Evolutionary conservation across 2,888 invertebrate species (phyloP).

Genomic region (Drosophila mercatorum): DNA sequence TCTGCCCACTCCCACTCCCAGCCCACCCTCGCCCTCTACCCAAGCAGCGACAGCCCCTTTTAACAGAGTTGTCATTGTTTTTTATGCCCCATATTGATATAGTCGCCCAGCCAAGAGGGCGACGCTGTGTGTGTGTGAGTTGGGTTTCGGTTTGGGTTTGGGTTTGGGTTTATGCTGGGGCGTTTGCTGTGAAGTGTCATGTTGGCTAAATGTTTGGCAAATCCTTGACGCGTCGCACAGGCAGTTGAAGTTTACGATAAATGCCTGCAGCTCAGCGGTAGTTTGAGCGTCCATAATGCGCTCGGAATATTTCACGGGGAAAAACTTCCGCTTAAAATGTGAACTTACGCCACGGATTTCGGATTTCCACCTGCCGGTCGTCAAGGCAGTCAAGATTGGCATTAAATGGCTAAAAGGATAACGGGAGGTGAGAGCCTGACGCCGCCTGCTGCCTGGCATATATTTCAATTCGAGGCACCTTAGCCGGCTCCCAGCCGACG

Average conservation of each 20-base stretch:
- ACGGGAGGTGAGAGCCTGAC: slow-evolving; percentile 2
- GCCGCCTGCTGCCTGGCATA: slow-evolving; percentile 18
- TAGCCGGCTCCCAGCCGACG: neutral
- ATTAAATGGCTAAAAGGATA: slow-evolving; percentile 55
- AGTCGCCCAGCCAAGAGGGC: slow-evolving; percentile 31
- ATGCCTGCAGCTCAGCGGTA: slow-evolving; percentile 67
- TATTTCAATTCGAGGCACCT: slow-evolving; percentile 45
- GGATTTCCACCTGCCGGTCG: slow-evolving; percentile 21
- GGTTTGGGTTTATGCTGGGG: neutral
- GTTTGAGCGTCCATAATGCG: slow-evolving; percentile 62
- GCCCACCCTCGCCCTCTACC: neutral
- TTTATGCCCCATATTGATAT: slow-evolving; percentile 64
- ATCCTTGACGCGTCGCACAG: slow-evolving; percentile 77
- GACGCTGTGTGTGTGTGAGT: neutral
- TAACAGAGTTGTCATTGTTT: slow-evolving; percentile 73
- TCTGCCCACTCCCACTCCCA: neutral
- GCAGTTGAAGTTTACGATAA: slow-evolving; percentile 81
- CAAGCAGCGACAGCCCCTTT: slow-evolving; percentile 16
- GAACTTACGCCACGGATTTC: slow-evolving; percentile 50
- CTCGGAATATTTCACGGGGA: slow-evolving; percentile 64
- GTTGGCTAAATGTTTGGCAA: slow-evolving; percentile 78
- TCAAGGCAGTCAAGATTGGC: slow-evolving; percentile 34
- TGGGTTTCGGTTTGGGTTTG: slow-evolving; percentile 1
- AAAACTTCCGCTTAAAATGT: slow-evolving; percentile 51
- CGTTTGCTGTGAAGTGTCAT: slow-evolving; percentile 66